Evolutionary conservation across 2,888 invertebrate genomes (phyloP), one percentile per base, ranked within the genome.

Genomic region (Temnothorax ravouxi): DNA sequence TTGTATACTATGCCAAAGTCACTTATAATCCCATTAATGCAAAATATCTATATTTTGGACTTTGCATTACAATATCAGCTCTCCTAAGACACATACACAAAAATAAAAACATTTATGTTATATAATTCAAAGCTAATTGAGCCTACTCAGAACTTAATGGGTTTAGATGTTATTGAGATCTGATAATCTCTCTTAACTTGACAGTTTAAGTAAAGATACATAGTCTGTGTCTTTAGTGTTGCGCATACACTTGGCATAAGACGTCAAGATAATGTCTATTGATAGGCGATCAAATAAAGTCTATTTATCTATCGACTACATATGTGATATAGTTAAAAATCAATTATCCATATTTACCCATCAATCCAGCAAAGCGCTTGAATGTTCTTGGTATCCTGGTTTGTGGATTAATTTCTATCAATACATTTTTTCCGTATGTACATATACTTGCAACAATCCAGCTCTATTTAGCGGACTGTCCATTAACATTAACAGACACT

Each of bases 401-500:
- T 95, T 99, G 99, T 56, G 99, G 99, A 95, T 99, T 99, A 47
- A 99, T 97, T 97, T 99, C 99, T 91, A 99, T 99, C 0, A 99
- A 96, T 56, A 99, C 98, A 96, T 99, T 99, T 93, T 98, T 92
- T 97, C 97, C 6, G 99, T 99, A 92, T 97, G 98, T 80, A 99
- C 96, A 93, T 98, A 99, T 2, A 99, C 98, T 96, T 99, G 99
- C n/a, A 99, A 95, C 25, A 99, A 95, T 0, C 99, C 99, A 64
- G 99, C 99, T 91, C 99, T 96, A 95, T 99, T 99, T 61, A 99
- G 95, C 0, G 99, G 99, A 86, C 99, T 99, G 94, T 99, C 99
- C 96, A 99, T 97, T 69, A 99, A 96, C 99, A 99, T 99, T 0
- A 99, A 95, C 21, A 99, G 96, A 94, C 99, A 99, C 95, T 99